Conservation (phyloP, 2,113 vertebrate genomes). For the Herpetotheres cachinnans region DNA sequence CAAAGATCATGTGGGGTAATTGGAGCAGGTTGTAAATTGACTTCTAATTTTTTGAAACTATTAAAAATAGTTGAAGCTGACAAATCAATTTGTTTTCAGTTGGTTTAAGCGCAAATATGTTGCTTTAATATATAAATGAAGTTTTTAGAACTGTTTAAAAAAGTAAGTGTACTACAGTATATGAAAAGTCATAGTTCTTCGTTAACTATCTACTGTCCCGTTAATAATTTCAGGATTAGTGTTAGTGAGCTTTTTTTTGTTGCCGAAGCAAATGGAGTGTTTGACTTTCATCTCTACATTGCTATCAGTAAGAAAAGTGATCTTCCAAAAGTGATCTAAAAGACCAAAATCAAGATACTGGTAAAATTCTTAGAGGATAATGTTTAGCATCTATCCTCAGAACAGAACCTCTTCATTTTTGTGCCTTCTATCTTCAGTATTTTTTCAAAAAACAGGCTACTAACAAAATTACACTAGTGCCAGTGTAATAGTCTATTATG, state of each 20-base stretch:
- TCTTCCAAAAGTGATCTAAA: background rate
- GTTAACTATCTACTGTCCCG: background rate
- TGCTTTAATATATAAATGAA: background rate
- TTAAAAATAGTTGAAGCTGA: background rate
- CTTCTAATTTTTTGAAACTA: background rate
- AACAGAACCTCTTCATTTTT: background rate
- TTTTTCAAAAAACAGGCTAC: background rate
- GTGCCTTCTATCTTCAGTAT: background rate
- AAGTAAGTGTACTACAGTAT: background rate
- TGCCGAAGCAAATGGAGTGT: background rate
- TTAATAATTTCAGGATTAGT: background rate
- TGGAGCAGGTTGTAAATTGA: background rate
- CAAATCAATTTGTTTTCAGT: background rate
- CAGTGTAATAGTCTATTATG: background rate
- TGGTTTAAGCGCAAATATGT: background rate
- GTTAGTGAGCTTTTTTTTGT: background rate
- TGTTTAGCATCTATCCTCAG: background rate
- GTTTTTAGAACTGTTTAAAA: background rate
- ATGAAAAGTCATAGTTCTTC: background rate
- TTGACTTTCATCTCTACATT: background rate
- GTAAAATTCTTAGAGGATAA: background rate
- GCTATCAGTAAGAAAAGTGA: background rate
- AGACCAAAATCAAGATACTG: background rate
- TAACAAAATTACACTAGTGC: background rate
- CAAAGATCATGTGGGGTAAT: background rate